Evolutionary conservation across 2,888 invertebrate genomes (phyloP).

Genomic region (Drosophila borborema): DNA sequence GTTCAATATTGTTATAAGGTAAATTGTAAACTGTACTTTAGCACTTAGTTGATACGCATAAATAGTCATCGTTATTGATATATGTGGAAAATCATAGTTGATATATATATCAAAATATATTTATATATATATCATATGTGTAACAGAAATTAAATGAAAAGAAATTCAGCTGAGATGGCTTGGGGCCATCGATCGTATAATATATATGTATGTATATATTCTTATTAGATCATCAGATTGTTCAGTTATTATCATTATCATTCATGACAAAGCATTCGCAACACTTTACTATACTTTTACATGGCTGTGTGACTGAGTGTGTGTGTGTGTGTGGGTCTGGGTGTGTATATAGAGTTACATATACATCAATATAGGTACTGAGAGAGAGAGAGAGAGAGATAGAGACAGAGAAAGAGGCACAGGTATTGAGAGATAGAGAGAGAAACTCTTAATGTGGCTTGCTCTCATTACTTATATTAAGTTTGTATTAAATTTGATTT

Average conservation of each 20-base stretch:
- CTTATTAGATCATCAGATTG: conserved; percentile 31
- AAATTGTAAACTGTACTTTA: conserved; percentile 43
- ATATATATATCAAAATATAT: conserved; percentile 12
- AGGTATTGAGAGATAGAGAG: conserved; percentile 25
- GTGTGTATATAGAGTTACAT: conserved; percentile 21
- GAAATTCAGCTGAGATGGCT: conserved; percentile 58
- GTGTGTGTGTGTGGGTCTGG: conserved; percentile 15
- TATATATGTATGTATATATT: conserved; percentile 25
- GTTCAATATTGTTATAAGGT: conserved; percentile 16
- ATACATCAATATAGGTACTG: conserved; percentile 22
- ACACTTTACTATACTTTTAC: conserved; percentile 79
- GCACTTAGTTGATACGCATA: conserved; percentile 72
- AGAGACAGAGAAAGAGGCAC: conserved; percentile 28
- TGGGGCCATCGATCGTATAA: conserved; percentile 38
- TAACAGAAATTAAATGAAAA: conserved; percentile 74
- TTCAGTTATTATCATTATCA: conserved; percentile 39
- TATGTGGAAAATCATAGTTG: conserved; percentile 77
- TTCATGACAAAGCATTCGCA: conserved; percentile 58
- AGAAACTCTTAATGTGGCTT: conserved; percentile 27
- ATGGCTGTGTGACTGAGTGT: conserved; percentile 29
- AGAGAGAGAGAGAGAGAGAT: conserved; percentile 24
- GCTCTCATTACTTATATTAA: conserved; percentile 41
- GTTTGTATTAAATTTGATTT: conserved; percentile 75
- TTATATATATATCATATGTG: conserved; percentile 24
- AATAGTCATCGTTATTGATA: conserved; percentile 85